Percentiles rank a stretch among this genome's conserved stretches.
Conservation (phyloP, 2,113 vertebrate genomes). For the Mastomys coucha region DNA sequence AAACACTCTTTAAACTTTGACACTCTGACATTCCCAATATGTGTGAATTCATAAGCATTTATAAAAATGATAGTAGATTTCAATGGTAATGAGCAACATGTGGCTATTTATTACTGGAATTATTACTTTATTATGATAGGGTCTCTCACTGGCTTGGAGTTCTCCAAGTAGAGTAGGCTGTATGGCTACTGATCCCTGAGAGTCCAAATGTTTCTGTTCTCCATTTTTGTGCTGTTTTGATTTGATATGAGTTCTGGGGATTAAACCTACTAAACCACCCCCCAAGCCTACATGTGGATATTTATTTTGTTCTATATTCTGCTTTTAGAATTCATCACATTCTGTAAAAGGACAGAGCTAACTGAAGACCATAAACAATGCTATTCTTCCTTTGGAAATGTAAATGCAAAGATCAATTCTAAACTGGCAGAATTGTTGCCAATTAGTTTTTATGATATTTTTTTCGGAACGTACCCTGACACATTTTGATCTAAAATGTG, state of each 20-base stretch:
- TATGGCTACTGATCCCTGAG: neutral
- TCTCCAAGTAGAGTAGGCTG: neutral
- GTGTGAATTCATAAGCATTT: slow-evolving; percentile 68
- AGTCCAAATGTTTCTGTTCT: neutral
- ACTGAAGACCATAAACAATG: slow-evolving; percentile 17
- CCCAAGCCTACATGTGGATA: neutral
- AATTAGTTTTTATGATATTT: neutral
- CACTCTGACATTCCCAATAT: slow-evolving; percentile 74
- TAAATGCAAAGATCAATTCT: slow-evolving; percentile 42
- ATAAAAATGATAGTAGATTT: slow-evolving; percentile 70
- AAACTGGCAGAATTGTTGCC: neutral
- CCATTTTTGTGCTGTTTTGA: neutral
- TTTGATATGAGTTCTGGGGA: neutral
- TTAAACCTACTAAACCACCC: no score
- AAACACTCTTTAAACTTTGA: slow-evolving; percentile 79
- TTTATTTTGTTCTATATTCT: slow-evolving; percentile 55
- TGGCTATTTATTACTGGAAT: neutral
- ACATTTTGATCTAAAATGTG: slow-evolving; percentile 51
- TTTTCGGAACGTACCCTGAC: neutral
- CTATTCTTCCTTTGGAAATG: slow-evolving; percentile 56
- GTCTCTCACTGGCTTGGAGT: neutral
- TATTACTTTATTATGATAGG: neutral
- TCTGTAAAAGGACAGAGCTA: neutral
- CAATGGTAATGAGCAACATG: slow-evolving; percentile 61
- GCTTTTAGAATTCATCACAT: slow-evolving; percentile 11